Conservation (phyloP, 2,888 invertebrate species). For the Lasioglossum figueresi region DNA sequence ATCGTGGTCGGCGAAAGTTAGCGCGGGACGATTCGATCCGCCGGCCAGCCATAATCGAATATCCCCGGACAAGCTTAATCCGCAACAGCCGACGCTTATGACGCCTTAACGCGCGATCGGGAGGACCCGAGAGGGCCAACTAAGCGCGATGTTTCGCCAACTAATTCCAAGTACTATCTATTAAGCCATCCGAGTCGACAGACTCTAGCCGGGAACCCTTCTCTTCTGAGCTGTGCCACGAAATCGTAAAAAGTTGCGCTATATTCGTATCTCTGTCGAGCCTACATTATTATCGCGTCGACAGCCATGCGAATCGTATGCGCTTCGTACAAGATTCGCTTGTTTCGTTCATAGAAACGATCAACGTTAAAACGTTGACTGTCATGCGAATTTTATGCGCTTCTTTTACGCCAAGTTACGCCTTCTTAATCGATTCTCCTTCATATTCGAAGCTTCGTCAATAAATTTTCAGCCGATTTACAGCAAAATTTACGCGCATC, state of each 20-base stretch:
- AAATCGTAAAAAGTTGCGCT: not conserved
- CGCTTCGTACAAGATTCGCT: not conserved
- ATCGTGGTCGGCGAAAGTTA: slow-evolving; percentile 79
- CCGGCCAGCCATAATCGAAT: slow-evolving; percentile 73
- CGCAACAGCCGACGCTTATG: slow-evolving; percentile 51
- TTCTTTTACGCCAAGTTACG: not conserved
- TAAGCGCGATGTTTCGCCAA: slow-evolving; percentile 26
- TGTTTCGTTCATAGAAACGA: not conserved
- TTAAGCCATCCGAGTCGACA: slow-evolving; percentile 9
- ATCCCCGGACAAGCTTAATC: slow-evolving; percentile 62
- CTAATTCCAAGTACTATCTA: slow-evolving; percentile 7
- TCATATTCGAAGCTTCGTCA: not conserved
- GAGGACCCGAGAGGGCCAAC: slow-evolving; percentile 20
- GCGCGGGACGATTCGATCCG: slow-evolving; percentile 72
- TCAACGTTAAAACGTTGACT: not conserved
- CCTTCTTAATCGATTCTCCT: not conserved
- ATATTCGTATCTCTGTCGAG: not conserved
- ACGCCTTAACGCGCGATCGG: slow-evolving; percentile 51
- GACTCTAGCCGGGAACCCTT: not conserved
- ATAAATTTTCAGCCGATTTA: not conserved
- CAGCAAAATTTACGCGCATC: not conserved
- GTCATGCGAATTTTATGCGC: not conserved
- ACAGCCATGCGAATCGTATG: not conserved
- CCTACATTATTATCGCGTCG: not conserved
- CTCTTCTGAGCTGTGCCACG: not conserved